phyloP scores from a whole-genome alignment of 1,140 invertebrate genomes.

The Ceratina japonica region DNA sequence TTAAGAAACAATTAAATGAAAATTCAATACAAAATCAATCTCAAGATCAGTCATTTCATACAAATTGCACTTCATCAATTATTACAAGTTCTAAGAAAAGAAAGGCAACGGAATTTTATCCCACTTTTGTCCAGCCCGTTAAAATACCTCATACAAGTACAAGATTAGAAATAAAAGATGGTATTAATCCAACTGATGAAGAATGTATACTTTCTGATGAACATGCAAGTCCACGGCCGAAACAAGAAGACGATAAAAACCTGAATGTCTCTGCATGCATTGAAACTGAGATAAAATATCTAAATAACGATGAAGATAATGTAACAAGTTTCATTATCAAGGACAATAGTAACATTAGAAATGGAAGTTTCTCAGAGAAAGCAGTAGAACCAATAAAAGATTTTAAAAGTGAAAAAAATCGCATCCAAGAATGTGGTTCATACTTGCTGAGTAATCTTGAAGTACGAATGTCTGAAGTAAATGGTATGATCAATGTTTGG shows the following conservation, averaged over 20 bases:
- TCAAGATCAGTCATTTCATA: slow-evolving; percentile 11
- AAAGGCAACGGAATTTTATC: slow-evolving; percentile 68
- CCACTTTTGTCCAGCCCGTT: slow-evolving; percentile 58
- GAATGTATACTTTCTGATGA: slow-evolving; percentile 27
- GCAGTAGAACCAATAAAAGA: slow-evolving; percentile 64
- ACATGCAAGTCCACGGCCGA: not conserved
- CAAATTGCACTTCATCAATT: slow-evolving; percentile 19
- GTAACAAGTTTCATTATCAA: slow-evolving; percentile 74
- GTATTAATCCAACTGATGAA: not conserved
- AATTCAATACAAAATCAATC: not conserved
- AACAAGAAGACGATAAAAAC: slow-evolving; percentile 35
- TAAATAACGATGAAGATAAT: slow-evolving; percentile 56
- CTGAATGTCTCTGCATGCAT: slow-evolving; percentile 4
- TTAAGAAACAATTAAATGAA: slow-evolving; percentile 41
- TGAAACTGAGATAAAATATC: slow-evolving; percentile 49
- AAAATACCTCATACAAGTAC: slow-evolving; percentile 67
- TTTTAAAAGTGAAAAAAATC: slow-evolving; percentile 50
- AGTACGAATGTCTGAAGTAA: slow-evolving; percentile 76
- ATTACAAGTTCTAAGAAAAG: slow-evolving; percentile 66
- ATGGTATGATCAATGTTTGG: slow-evolving; percentile 77
- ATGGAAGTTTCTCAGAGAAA: slow-evolving; percentile 75
- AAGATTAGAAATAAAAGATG: slow-evolving; percentile 52
- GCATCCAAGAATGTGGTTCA: slow-evolving; percentile 73
- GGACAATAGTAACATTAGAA: slow-evolving; percentile 69
- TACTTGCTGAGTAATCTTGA: slow-evolving; percentile 77